A percentile compares a stretch with the other conserved stretches of the same genome.
Evolutionary conservation across 2,113 vertebrate species (phyloP).

Genomic region (Tachuris rubrigastra): DNA sequence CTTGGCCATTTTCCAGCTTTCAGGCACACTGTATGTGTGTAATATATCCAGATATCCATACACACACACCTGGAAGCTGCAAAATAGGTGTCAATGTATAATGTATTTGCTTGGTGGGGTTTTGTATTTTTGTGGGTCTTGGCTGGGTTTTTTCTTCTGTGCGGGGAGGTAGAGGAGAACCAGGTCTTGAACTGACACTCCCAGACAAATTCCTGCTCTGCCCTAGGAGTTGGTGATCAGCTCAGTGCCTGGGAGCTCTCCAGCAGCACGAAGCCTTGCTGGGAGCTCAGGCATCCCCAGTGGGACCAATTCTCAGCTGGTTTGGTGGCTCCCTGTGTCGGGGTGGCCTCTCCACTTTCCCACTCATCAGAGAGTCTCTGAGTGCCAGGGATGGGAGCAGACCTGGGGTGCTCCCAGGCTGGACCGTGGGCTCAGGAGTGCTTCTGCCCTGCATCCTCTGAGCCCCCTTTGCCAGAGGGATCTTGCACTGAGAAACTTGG

Average conservation of each 20-base stretch:
- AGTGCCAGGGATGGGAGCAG: background rate
- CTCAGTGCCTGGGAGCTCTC: background rate
- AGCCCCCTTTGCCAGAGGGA: background rate
- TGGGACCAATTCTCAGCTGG: background rate
- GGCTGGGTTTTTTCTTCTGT: background rate
- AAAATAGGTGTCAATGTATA: fast-evolving
- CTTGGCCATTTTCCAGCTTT: background rate
- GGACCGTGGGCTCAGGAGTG: fast-evolving
- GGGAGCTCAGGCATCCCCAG: background rate
- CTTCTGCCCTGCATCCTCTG: background rate
- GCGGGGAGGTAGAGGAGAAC: background rate
- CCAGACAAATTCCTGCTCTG: background rate
- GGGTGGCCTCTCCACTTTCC: background rate
- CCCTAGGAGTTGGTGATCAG: background rate
- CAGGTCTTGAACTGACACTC: background rate
- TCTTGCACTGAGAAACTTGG: background rate
- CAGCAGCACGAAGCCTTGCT: fast-evolving
- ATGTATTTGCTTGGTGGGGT: background rate
- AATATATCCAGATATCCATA: fast-evolving
- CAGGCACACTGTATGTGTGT: background rate
- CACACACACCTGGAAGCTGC: background rate
- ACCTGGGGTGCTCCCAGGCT: background rate
- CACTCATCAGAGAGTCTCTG: background rate
- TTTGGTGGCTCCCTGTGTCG: background rate
- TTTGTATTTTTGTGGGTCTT: background rate